Percentiles rank a stretch among this genome's conserved stretches.
Evolutionary conservation across 2,888 invertebrate genomes (phyloP).

Genomic region (Eubasilissa splendida): DNA sequence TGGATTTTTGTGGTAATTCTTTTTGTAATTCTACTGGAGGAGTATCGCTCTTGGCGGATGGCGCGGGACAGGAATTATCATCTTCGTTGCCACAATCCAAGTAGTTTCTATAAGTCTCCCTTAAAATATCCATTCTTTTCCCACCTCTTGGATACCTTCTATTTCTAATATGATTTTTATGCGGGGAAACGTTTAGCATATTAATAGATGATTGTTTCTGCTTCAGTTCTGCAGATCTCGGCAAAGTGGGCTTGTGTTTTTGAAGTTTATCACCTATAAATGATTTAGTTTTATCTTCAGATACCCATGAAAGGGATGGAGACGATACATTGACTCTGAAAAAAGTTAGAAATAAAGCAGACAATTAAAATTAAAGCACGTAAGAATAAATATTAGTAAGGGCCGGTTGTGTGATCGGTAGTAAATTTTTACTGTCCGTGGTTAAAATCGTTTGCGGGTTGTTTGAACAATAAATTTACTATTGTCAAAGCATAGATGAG

Average conservation of each 20-base stretch:
- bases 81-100: slow-evolving; percentile 15
- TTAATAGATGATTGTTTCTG: slow-evolving; percentile 7
- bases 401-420: too few relatives aligned
- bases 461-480: too few relatives aligned
- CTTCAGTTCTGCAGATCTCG: not conserved
- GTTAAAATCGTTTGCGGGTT: too few relatives aligned
- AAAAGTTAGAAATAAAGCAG: slow-evolving; percentile 5
- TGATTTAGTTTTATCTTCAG: slow-evolving; percentile 18
- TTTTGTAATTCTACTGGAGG: slow-evolving; percentile 3
- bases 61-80: slow-evolving; percentile 6
- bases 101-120: slow-evolving; percentile 50
- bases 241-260: not conserved
- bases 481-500: too few relatives aligned
- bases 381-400: too few relatives aligned
- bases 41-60: slow-evolving; percentile 14
- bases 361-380: not conserved
- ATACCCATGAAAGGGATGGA: slow-evolving; percentile 37
- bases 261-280: slow-evolving; percentile 15
- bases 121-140: slow-evolving; percentile 56
- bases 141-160: slow-evolving; percentile 52
- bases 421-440: too few relatives aligned
- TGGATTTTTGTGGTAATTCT: slow-evolving; percentile 8
- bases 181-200: slow-evolving; percentile 18
- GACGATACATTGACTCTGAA: slow-evolving; percentile 49
- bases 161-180: slow-evolving; percentile 1